Evolutionary conservation across 2,113 vertebrate species (phyloP), one percentile per base, ranked within the genome.

Genomic region (Nyctibius bracteatus): DNA sequence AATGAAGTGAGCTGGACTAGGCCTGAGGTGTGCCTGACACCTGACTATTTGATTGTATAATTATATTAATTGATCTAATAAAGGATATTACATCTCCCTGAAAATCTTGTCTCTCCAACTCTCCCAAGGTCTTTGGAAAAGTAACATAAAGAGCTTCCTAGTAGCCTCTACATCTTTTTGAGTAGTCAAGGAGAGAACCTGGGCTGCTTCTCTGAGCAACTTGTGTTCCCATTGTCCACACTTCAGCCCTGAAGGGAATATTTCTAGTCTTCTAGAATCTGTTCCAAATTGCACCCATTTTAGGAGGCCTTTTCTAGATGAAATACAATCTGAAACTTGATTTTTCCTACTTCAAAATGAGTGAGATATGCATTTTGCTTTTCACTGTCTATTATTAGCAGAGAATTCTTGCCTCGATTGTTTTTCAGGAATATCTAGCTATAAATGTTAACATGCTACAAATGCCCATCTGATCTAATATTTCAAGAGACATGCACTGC

Each of bases 391-490:
- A 49, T 86, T 92, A 63, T 28, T 25, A 87, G 49, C 57, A 73
- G 41, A 63, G 6, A 91, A 75, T 27, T 73, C 5, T 80, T 39
- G 46, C 31, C 11, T 81, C 3, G 3, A 66, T 3, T 3, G 2
- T 31, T 91, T 62, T n/a, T 20, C 25, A 72, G n/a, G 22, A 92
- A 66, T 94, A 66, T 16, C n/a, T 87, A 51, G 39, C 61, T 67
- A 77, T 85, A 77, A 63, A 93, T 20, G 6, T 73, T 81, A 86
- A 81, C 54, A 58, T 73, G 19, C 37, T 88, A 51, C 20, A 72
- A 91, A 88, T 78, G 22, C 19, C 19, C n/a, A 62, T 57, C 52
- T 74, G 68, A 81, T 77, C 33, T 84, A 94, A 77, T 78, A 87
- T n/a, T 68, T 43, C 66, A 46, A 51, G 82, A 91, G 94, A 72